Conservation (phyloP, 2,888 invertebrate species). For the Pandemis corylana region DNA sequence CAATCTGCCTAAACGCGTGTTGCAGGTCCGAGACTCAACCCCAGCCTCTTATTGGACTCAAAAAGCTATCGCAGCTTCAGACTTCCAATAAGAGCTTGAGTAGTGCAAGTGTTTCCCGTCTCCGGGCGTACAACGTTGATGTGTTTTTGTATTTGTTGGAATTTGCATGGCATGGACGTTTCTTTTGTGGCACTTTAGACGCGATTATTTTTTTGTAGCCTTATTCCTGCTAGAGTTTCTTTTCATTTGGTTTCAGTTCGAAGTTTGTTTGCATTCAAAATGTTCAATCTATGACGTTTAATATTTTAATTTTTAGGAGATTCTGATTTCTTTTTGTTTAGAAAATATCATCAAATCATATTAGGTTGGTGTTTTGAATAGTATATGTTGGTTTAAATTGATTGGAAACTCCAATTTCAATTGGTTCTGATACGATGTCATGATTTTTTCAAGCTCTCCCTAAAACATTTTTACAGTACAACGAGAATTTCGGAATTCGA, state of each 20-base stretch:
- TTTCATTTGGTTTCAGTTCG: conserved; percentile 55
- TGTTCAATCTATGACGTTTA: conserved; percentile 18
- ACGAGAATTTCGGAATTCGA: conserved; percentile 10
- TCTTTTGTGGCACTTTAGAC: conserved; percentile 62
- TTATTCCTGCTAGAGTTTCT: conserved; percentile 70
- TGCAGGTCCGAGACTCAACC: conserved; percentile 92
- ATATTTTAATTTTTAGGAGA: neutral
- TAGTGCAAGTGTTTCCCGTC: conserved; percentile 53
- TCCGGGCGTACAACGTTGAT: conserved; percentile 52
- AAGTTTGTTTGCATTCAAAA: conserved; percentile 62
- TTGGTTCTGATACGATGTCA: conserved; percentile 18
- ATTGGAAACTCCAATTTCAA: conserved; percentile 29
- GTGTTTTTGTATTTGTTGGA: conserved; percentile 50
- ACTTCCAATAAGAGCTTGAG: conserved; percentile 64
- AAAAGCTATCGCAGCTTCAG: conserved; percentile 45
- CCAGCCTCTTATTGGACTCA: conserved; percentile 61
- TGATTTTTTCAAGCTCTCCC: conserved; percentile 22
- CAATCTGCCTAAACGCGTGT: conserved; percentile 96
- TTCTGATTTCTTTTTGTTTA: neutral
- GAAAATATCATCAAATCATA: conserved; percentile 14
- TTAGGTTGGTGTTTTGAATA: neutral
- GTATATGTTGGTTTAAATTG: conserved; percentile 23
- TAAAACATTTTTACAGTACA: conserved; percentile 16
- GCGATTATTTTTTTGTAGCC: conserved; percentile 63
- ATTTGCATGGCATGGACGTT: conserved; percentile 80